Percentiles rank a stretch among this genome's conserved stretches.
These are phyloP conservation scores for Amphilophus citrinellus DNA, from an alignment of 2,113 vertebrate genomes.

Conservation along the genomic window DNA sequence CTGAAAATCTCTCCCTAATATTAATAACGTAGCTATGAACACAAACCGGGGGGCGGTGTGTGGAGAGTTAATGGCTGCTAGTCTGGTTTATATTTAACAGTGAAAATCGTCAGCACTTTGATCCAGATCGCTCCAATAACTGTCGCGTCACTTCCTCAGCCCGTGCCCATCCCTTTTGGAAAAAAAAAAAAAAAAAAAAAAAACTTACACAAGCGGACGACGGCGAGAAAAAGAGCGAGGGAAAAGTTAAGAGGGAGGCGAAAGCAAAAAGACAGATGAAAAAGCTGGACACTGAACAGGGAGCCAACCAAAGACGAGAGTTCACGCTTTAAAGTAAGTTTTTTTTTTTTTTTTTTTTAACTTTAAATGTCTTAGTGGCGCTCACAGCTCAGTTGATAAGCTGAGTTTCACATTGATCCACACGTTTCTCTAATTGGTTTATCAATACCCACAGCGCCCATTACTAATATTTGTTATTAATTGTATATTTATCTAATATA, in stretches of 20 bases:
- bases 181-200: conserved; percentile 42
- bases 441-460: not conserved
- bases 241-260: conserved; percentile 54
- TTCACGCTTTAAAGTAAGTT: conserved; percentile 73
- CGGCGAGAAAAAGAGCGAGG: conserved; percentile 73
- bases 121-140: conserved; percentile 56
- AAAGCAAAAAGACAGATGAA: conserved; percentile 64
- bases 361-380: conserved; percentile 29
- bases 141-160: conserved; percentile 84
- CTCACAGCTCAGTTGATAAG: conserved; percentile 29
- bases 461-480: not conserved
- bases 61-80: not conserved
- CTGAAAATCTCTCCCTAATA: too few species aligned
- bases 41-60: not conserved
- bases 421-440: not conserved
- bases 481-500: not conserved
- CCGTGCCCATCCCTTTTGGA: conserved; percentile 84
- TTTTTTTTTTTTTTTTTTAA: conserved; percentile 13
- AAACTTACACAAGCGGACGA: conserved; percentile 70
- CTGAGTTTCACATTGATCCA: conserved; percentile 9
- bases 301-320: conserved; percentile 46
- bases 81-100: not conserved
- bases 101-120: conserved; percentile 8
- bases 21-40: not conserved
- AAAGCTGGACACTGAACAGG: conserved; percentile 51